Evolutionary conservation across 2,113 vertebrate genomes (phyloP).

Genomic region (Leucosticte australis): DNA sequence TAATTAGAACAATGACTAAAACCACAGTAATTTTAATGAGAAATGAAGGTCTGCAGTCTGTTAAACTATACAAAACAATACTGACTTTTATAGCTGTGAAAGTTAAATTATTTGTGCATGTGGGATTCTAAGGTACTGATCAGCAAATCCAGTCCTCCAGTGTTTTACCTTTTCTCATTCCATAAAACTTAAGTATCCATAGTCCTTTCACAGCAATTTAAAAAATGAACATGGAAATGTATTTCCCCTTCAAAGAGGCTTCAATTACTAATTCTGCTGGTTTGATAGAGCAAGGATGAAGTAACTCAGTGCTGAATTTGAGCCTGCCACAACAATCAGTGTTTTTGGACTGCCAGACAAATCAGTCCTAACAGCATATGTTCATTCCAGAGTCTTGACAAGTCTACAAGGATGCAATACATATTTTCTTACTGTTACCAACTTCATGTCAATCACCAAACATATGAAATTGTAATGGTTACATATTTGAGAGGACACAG

Average conservation of each 20-base stretch:
- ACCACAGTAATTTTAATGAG: neutral
- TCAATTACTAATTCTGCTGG: constrained; percentile 4
- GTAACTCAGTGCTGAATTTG: neutral
- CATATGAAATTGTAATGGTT: neutral
- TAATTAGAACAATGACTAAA: neutral
- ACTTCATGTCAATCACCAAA: neutral
- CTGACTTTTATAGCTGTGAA: neutral
- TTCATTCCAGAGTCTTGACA: neutral
- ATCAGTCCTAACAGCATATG: neutral
- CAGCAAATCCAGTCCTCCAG: neutral
- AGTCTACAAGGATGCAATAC: neutral
- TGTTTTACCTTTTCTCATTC: neutral
- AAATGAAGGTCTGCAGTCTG: neutral
- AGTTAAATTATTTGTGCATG: neutral
- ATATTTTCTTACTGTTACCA: constrained; percentile 1
- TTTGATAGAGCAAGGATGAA: neutral
- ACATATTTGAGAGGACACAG: neutral
- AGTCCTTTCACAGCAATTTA: neutral
- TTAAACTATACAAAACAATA: neutral
- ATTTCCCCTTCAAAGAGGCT: neutral
- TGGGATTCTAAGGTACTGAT: neutral
- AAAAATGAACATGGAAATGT: neutral
- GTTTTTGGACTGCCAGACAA: constrained; percentile 1
- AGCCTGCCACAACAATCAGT: neutral
- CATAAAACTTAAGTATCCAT: neutral